Conservation (phyloP, 2,888 invertebrate genomes). For the Drosophila merina region DNA sequence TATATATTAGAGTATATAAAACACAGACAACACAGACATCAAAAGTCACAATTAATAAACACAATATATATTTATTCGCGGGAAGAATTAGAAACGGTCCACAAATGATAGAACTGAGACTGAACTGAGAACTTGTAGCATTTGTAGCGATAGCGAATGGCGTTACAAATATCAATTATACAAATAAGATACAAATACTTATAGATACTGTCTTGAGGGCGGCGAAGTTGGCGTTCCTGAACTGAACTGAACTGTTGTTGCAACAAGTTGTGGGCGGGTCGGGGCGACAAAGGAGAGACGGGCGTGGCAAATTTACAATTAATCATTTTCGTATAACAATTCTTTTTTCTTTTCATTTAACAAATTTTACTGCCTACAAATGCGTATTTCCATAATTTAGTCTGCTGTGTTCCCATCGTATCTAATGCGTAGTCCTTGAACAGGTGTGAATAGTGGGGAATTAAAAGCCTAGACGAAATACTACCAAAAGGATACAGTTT, state of each 20-base stretch:
- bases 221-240: constrained; percentile 51
- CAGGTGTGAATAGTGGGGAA: constrained; percentile 16
- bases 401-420: constrained; percentile 8
- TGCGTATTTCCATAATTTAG: constrained; percentile 55
- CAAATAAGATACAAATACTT: constrained; percentile 66
- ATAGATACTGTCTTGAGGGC: constrained; percentile 69
- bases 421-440: neutral
- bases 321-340: constrained; percentile 36
- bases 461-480: constrained; percentile 5
- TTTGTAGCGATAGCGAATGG: constrained; percentile 26
- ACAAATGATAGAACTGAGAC: constrained; percentile 17
- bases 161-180: constrained; percentile 58
- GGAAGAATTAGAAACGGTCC: constrained; percentile 28
- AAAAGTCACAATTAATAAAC: constrained; percentile 66
- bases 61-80: constrained; percentile 63
- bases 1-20: constrained; percentile 68
- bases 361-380: constrained; percentile 78
- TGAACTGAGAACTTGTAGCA: constrained; percentile 14
- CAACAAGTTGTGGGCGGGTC: constrained; percentile 58
- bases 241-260: constrained; percentile 30
- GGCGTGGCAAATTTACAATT: constrained; percentile 55
- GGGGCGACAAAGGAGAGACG: constrained; percentile 17
- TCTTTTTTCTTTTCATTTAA: constrained; percentile 55
- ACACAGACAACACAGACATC: constrained; percentile 47
- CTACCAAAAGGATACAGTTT: neutral